A percentile compares a stretch with the other conserved stretches of the same genome.
Evolutionary conservation across 1,140 invertebrate species (phyloP).

Genomic region (Drosophila melanogaster): DNA sequence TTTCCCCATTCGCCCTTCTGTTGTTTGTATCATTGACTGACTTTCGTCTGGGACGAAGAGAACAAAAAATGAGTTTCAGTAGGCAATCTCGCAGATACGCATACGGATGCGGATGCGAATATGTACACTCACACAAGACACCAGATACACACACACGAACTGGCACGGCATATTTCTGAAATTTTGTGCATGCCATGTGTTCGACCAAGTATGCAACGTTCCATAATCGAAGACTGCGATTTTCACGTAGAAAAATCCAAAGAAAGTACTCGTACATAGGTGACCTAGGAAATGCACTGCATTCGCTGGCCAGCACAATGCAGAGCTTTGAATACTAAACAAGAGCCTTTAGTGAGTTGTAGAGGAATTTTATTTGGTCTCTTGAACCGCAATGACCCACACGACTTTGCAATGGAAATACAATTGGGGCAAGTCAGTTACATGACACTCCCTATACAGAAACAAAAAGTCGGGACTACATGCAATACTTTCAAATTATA

Average conservation of each 20-base stretch:
- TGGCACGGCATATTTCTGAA: conserved; percentile 53
- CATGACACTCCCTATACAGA: conserved; percentile 1
- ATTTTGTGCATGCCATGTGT: conserved; percentile 59
- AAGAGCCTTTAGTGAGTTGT: conserved; percentile 29
- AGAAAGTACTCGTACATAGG: conserved; percentile 9
- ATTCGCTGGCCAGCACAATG: conserved; percentile 18
- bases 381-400: conserved; percentile 29
- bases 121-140: not conserved
- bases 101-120: conserved; percentile 2
- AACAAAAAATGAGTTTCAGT: conserved; percentile 20
- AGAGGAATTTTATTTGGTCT: conserved; percentile 36
- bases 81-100: conserved; percentile 13
- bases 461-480: not conserved
- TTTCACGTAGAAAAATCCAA: conserved; percentile 17
- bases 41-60: conserved; percentile 14
- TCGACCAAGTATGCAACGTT: conserved; percentile 57
- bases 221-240: conserved; percentile 66
- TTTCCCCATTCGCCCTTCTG: conserved; percentile 13
- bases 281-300: conserved; percentile 24
- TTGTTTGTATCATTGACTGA: conserved; percentile 40
- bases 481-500: too few relatives aligned
- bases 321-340: conserved; percentile 33
- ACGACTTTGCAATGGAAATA: conserved; percentile 15
- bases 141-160: conserved; percentile 31
- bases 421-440: conserved; percentile 18